These are phyloP conservation scores for Cynaeus angustus DNA, from an alignment of 2,888 invertebrate genomes.

Conservation along the genomic window DNA sequence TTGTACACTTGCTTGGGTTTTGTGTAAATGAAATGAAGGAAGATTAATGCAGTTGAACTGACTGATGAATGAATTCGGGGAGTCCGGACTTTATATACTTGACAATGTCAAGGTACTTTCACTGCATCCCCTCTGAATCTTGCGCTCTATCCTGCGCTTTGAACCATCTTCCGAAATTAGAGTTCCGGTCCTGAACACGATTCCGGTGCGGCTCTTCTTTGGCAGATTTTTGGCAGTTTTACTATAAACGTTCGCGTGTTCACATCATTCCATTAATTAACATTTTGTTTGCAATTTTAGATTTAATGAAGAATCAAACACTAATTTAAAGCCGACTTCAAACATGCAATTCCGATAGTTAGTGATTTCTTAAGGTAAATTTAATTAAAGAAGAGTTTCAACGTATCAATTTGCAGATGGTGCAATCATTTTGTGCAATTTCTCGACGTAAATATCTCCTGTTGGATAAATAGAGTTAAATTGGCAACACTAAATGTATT, in stretches of 20 bases:
- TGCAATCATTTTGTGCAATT: background rate
- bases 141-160: slow-evolving; percentile 21
- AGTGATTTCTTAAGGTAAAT: slow-evolving; percentile 5
- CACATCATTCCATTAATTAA: background rate
- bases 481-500: no score
- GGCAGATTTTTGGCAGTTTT: background rate
- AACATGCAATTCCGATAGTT: slow-evolving; percentile 10
- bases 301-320: slow-evolving; percentile 13
- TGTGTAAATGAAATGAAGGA: slow-evolving; percentile 57
- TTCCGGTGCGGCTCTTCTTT: slow-evolving; percentile 2
- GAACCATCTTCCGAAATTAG: slow-evolving; percentile 30
- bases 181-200: slow-evolving; percentile 37
- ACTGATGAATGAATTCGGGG: slow-evolving; percentile 62
- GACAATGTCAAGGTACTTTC: slow-evolving; percentile 63
- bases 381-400: slow-evolving; percentile 2
- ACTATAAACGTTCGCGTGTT: slow-evolving; percentile 7
- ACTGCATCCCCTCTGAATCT: slow-evolving; percentile 58
- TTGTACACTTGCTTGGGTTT: slow-evolving; percentile 63
- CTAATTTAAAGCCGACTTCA: background rate
- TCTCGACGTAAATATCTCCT: no score
- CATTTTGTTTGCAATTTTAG: background rate
- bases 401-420: slow-evolving; percentile 1
- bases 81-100: slow-evolving; percentile 61
- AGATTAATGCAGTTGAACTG: slow-evolving; percentile 55
- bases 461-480: no score